A percentile compares a stretch with the other conserved stretches of the same genome.
These are phyloP conservation scores for Brachyhypopomus occidentalis DNA, from an alignment of 2,113 vertebrate species.

Conservation along the genomic window DNA sequence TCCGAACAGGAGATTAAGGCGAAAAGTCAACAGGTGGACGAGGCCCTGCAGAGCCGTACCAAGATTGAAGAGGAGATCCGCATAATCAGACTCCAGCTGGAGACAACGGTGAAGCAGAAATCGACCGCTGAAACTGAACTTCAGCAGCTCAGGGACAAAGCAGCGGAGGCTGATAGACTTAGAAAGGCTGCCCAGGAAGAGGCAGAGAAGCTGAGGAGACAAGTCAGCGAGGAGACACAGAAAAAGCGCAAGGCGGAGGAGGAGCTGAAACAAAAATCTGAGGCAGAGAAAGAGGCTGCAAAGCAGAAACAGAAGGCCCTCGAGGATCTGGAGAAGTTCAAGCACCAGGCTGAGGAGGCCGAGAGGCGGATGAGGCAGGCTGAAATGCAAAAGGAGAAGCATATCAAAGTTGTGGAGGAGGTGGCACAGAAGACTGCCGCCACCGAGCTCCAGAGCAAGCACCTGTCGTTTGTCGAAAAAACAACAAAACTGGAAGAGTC, in stretches of 20 bases:
- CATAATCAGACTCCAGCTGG: constrained; percentile 86
- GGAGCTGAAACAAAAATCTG: constrained; percentile 84
- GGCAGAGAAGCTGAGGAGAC: constrained; percentile 86
- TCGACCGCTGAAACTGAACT: constrained; percentile 79
- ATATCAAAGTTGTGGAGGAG: constrained; percentile 86
- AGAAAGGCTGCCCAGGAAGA: constrained; percentile 87
- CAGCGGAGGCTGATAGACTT: constrained; percentile 85
- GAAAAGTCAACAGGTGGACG: constrained; percentile 85
- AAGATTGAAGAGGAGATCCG: constrained; percentile 93
- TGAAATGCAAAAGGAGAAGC: constrained; percentile 84
- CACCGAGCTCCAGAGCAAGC: constrained; percentile 82
- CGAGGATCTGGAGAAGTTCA: constrained; percentile 84
- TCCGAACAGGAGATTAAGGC: constrained; percentile 88
- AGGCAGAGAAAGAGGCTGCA: constrained; percentile 87
- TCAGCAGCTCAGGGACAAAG: constrained; percentile 76
- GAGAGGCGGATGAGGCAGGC: constrained; percentile 88
- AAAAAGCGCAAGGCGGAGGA: constrained; percentile 92
- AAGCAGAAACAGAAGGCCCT: constrained; percentile 88
- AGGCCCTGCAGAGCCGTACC: constrained; percentile 81
- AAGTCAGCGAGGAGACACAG: constrained; percentile 90
- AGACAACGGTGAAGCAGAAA: constrained; percentile 83
- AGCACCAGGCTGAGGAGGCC: constrained; percentile 88
- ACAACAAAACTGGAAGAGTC: constrained; percentile 84
- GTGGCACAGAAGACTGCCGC: constrained; percentile 82
- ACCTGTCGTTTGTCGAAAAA: constrained; percentile 79